Conservation (phyloP, 2,888 invertebrate species). For the Epinotia demarniana region DNA sequence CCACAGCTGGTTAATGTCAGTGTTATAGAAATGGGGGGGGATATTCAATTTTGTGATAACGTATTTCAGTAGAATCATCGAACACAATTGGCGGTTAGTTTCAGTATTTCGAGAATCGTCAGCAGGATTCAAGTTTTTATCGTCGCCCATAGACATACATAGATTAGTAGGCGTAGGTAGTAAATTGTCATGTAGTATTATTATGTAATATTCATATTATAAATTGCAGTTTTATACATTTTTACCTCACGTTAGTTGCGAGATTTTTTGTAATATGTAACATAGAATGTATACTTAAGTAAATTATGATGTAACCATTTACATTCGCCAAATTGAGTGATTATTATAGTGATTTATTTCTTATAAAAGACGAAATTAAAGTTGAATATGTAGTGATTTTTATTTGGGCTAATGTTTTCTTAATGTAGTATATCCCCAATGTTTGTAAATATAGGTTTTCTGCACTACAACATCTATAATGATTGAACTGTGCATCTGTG, state of each 20-base stretch:
- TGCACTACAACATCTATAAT: neutral
- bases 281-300: constrained; percentile 57
- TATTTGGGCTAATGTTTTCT: constrained; percentile 14
- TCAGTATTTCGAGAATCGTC: constrained; percentile 24
- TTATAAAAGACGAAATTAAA: constrained; percentile 55
- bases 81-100: constrained; percentile 1
- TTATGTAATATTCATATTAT: constrained; percentile 52
- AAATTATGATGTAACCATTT: constrained; percentile 77
- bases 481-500: too few species aligned
- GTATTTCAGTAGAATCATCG: constrained; percentile 6
- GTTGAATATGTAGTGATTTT: constrained; percentile 48
- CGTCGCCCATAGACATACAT: constrained; percentile 22
- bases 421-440: neutral
- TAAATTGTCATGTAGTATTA: constrained; percentile 58
- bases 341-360: constrained; percentile 69
- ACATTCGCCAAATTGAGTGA: constrained; percentile 61
- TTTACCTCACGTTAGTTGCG: constrained; percentile 74
- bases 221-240: constrained; percentile 76
- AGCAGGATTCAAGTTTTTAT: neutral
- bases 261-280: constrained; percentile 74
- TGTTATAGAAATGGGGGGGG: neutral
- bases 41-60: constrained; percentile 1
- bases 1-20: neutral
- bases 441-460: too few species aligned
- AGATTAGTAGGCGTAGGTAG: constrained; percentile 53